Conservation (phyloP, 2,888 invertebrate species). For the Acrobasis consociella region DNA sequence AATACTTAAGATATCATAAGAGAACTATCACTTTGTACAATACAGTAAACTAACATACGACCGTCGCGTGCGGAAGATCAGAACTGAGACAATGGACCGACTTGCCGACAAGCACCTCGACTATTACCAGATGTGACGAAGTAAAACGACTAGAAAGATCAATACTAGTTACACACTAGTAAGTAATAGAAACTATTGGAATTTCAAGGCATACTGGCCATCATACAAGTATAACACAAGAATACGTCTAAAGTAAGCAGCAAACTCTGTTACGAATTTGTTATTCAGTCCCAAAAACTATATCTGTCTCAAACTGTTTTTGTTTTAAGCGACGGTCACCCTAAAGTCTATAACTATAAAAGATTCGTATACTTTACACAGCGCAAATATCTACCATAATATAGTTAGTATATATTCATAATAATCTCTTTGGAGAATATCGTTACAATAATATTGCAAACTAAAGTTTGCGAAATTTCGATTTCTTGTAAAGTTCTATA, state of each 20-base stretch:
- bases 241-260: background rate
- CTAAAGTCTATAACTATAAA: constrained; percentile 62
- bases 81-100: constrained; percentile 41
- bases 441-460: constrained; percentile 50
- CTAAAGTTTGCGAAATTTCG: constrained; percentile 58
- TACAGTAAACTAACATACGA: constrained; percentile 73
- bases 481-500: constrained; percentile 48
- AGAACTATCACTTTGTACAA: constrained; percentile 83
- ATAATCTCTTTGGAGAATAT: constrained; percentile 78
- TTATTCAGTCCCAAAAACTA: constrained; percentile 2
- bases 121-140: background rate
- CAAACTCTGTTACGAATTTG: background rate
- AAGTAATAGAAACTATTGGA: background rate
- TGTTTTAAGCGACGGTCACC: constrained; percentile 51
- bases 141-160: constrained; percentile 19
- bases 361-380: constrained; percentile 79
- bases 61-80: constrained; percentile 69
- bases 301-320: constrained; percentile 43
- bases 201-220: constrained; percentile 2
- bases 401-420: constrained; percentile 51
- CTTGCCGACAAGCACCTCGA: background rate
- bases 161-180: constrained; percentile 7
- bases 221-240: background rate
- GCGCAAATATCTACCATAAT: constrained; percentile 68
- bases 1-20: constrained; percentile 81